phyloP scores from a whole-genome alignment of 2,888 invertebrate genomes.

The Hemistola chrysoprasaria region DNA sequence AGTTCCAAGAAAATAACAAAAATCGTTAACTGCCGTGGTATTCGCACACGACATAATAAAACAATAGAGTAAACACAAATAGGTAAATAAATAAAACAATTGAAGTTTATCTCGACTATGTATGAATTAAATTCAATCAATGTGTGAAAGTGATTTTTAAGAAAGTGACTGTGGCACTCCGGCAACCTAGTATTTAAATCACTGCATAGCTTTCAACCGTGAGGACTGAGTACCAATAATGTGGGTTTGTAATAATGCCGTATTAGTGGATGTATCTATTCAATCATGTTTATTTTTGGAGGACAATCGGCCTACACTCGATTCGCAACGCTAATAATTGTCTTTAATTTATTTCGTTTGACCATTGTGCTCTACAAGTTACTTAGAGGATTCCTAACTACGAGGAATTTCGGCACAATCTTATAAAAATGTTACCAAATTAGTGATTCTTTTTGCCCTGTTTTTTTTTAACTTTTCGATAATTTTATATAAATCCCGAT shows the following conservation, averaged over 20 bases:
- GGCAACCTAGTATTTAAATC: conserved; percentile 16
- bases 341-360: too few species aligned
- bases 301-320: conserved; percentile 16
- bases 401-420: too few species aligned
- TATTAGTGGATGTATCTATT: conserved; percentile 10
- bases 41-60: conserved; percentile 1
- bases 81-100: too few species aligned
- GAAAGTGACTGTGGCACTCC: conserved; percentile 19
- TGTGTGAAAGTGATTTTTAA: conserved; percentile 26
- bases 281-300: conserved; percentile 24
- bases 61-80: not conserved
- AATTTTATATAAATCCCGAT: too few species aligned
- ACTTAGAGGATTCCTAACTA: too few species aligned
- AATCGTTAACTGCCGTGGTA: conserved; percentile 3
- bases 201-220: conserved; percentile 28
- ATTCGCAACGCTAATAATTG: too few species aligned
- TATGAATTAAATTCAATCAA: conserved; percentile 1
- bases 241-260: conserved; percentile 6
- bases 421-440: too few species aligned
- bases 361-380: too few species aligned
- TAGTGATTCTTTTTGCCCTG: too few species aligned
- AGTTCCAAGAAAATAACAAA: conserved; percentile 39
- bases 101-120: not conserved
- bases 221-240: conserved; percentile 19
- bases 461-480: too few species aligned